Evolutionary conservation across 1,140 invertebrate genomes (phyloP).

Genomic region (Reticulitermes speratus): DNA sequence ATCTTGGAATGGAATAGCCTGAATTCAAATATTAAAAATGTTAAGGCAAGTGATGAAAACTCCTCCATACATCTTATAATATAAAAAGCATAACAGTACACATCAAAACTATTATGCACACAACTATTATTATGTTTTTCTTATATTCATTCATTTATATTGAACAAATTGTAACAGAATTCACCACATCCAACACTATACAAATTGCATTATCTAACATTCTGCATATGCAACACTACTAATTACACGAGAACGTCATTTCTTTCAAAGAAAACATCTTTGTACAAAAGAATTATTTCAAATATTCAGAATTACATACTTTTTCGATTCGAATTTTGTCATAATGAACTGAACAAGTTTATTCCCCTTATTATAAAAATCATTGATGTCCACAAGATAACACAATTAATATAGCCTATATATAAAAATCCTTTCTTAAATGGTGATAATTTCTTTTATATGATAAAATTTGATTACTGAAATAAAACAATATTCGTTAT

Average conservation of each 20-base stretch:
- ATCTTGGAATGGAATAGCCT: conserved; percentile 17
- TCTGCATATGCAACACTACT: neutral
- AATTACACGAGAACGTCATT: neutral
- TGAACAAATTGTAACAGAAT: neutral
- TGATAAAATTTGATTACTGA: neutral
- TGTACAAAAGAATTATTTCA: neutral
- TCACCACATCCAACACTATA: neutral
- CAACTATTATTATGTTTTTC: neutral
- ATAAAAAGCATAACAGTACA: conserved; percentile 2
- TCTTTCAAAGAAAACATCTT: neutral
- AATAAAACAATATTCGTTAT: neutral
- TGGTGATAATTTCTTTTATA: neutral
- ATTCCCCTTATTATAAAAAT: neutral
- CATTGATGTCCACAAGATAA: neutral
- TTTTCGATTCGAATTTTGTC: neutral
- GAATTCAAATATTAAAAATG: neutral
- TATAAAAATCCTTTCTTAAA: neutral
- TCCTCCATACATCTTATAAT: neutral
- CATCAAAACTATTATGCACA: neutral
- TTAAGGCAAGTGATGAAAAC: neutral
- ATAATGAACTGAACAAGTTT: neutral
- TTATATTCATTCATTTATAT: conserved; percentile 1
- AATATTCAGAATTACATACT: neutral
- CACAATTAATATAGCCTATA: neutral
- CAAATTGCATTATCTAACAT: neutral